These are phyloP conservation scores for Papilio polyxenes DNA, from an alignment of 1,140 invertebrate genomes.

Conservation along the genomic window DNA sequence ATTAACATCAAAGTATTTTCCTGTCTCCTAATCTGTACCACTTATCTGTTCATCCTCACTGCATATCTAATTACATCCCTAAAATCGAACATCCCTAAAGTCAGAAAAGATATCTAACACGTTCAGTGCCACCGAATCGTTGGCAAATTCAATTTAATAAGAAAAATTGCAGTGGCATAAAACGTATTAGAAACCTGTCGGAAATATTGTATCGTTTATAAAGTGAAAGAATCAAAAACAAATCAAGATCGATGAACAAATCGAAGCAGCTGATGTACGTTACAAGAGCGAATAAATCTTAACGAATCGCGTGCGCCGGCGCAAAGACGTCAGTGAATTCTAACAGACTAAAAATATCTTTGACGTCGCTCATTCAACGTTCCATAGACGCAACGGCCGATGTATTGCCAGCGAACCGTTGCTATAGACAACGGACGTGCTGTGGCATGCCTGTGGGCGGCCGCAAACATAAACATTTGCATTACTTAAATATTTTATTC, in stretches of 20 bases:
- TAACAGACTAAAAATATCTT: conserved; percentile 35
- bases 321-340: conserved; percentile 36
- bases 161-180: neutral
- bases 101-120: neutral
- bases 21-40: neutral
- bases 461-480: conserved; percentile 21
- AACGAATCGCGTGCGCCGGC: conserved; percentile 16
- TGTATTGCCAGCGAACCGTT: conserved; percentile 35
- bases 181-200: neutral
- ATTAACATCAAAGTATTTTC: no score
- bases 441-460: neutral
- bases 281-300: conserved; percentile 10
- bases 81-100: neutral
- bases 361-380: conserved; percentile 38
- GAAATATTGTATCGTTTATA: neutral
- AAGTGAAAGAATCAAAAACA: neutral
- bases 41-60: no score
- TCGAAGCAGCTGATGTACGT: conserved; percentile 12
- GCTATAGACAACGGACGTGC: conserved; percentile 36
- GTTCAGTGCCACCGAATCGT: neutral
- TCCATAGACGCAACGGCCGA: conserved; percentile 33
- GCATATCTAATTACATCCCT: neutral
- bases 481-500: conserved; percentile 16
- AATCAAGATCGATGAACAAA: conserved; percentile 20
- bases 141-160: neutral